phyloP scores from a whole-genome alignment of 92 coral and sea anemone species.

The Porites divaricata region DNA sequence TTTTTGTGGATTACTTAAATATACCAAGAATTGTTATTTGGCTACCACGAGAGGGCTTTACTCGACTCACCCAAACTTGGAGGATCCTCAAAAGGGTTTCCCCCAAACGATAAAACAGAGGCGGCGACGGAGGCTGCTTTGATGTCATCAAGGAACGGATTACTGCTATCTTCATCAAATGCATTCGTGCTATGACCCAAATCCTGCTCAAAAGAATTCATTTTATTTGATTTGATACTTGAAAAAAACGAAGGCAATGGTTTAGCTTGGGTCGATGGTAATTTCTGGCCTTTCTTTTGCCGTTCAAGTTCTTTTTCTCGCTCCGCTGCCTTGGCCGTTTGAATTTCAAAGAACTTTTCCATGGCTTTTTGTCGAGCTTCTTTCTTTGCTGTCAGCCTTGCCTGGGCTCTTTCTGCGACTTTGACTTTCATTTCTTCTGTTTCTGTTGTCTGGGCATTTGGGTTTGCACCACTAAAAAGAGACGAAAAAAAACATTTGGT shows the following conservation, averaged over 20 bases:
- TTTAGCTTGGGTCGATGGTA: slow-evolving; percentile 23
- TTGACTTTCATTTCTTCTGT: slow-evolving; percentile 79
- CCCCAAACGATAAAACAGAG: slow-evolving; percentile 69
- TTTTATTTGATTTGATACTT: slow-evolving; percentile 18
- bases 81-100: slow-evolving; percentile 69
- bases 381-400: slow-evolving; percentile 63
- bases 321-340: slow-evolving; percentile 66
- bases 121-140: slow-evolving; percentile 87
- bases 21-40: background rate
- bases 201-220: slow-evolving; percentile 91
- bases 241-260: background rate
- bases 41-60: too few relatives aligned
- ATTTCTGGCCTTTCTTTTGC: slow-evolving; percentile 33
- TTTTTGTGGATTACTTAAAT: too few relatives aligned
- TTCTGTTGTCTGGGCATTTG: slow-evolving; percentile 84
- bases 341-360: slow-evolving; percentile 67
- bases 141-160: slow-evolving; percentile 91
- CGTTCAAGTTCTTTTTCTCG: slow-evolving; percentile 65
- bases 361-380: slow-evolving; percentile 85
- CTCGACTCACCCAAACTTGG: slow-evolving; percentile 13
- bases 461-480: slow-evolving; percentile 89
- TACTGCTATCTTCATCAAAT: slow-evolving; percentile 69
- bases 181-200: slow-evolving; percentile 73
- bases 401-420: slow-evolving; percentile 66
- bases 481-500: background rate